Percentiles rank a stretch among this genome's conserved stretches.
These are phyloP conservation scores for Pachyuromys duprasi DNA, from an alignment of 2,797 vertebrate species.

Conservation along the genomic window DNA sequence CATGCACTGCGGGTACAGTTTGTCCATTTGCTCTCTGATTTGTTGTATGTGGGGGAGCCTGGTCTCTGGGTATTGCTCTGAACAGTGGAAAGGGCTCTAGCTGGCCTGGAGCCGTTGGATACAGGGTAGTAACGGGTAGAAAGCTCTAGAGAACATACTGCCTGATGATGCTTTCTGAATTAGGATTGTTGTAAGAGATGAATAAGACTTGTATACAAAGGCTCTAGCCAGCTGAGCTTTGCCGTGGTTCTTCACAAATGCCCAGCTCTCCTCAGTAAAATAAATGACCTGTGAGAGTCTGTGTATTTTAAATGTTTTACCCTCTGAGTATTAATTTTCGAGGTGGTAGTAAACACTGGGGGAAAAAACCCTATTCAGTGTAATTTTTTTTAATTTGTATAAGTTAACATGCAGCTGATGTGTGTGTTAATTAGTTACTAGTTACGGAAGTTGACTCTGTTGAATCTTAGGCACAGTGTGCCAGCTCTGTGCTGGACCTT, in stretches of 20 bases:
- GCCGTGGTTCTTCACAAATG: rapidly evolving
- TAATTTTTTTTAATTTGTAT: neutral
- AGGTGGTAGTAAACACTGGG: neutral
- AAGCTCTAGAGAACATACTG: neutral
- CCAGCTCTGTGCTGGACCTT: neutral
- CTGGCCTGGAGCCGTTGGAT: neutral
- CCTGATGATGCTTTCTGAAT: neutral
- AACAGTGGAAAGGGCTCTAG: rapidly evolving
- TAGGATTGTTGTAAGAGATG: neutral
- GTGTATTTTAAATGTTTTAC: neutral
- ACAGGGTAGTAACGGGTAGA: neutral
- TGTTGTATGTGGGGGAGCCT: neutral
- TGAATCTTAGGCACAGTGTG: neutral
- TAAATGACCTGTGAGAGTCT: neutral
- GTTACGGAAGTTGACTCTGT: neutral
- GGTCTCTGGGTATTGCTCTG: neutral
- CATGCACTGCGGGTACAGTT: neutral
- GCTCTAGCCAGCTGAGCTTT: rapidly evolving
- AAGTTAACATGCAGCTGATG: neutral
- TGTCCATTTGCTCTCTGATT: neutral
- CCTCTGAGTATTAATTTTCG: neutral
- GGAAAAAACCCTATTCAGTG: neutral
- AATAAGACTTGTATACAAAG: neutral
- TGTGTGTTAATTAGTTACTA: too few species aligned
- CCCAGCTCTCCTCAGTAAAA: neutral